These are phyloP conservation scores for Canis aureus DNA, from an alignment of 2,113 vertebrate species.

Conservation along the genomic window DNA sequence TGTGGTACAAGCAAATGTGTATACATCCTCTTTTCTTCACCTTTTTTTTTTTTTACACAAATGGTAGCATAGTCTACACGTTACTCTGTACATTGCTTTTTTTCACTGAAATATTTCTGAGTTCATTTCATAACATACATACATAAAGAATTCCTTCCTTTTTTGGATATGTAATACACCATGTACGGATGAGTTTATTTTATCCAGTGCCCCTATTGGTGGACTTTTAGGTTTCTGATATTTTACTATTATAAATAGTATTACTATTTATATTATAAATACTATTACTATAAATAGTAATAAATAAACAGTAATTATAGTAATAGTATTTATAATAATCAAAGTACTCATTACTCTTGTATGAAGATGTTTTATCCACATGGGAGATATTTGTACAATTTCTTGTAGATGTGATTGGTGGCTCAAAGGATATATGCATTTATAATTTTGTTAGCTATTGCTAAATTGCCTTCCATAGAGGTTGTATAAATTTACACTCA, in stretches of 20 bases:
- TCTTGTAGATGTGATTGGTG: neutral
- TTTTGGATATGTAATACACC: neutral
- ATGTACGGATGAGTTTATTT: constrained; percentile 47
- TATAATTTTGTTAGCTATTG: constrained; percentile 31
- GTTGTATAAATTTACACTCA: neutral
- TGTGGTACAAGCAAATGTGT: neutral
- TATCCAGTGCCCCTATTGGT: constrained; percentile 18
- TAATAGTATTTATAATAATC: too few relatives aligned
- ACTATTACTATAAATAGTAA: too few relatives aligned
- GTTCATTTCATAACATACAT: neutral
- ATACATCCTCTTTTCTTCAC: neutral
- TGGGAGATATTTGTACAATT: constrained; percentile 54
- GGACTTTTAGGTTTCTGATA: constrained; percentile 29
- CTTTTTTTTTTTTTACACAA: neutral
- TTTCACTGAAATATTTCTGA: constrained; percentile 48
- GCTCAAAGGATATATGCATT: constrained; percentile 5
- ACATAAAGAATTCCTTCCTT: neutral
- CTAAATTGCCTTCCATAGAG: constrained; percentile 15
- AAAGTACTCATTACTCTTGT: neutral
- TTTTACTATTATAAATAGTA: constrained; percentile 23
- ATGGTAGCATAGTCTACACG: neutral
- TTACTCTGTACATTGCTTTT: neutral
- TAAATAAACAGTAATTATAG: too few relatives aligned
- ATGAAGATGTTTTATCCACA: neutral
- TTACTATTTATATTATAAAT: neutral